phyloP scores from a whole-genome alignment of 2,797 vertebrate species.

The Poecile montanus region DNA sequence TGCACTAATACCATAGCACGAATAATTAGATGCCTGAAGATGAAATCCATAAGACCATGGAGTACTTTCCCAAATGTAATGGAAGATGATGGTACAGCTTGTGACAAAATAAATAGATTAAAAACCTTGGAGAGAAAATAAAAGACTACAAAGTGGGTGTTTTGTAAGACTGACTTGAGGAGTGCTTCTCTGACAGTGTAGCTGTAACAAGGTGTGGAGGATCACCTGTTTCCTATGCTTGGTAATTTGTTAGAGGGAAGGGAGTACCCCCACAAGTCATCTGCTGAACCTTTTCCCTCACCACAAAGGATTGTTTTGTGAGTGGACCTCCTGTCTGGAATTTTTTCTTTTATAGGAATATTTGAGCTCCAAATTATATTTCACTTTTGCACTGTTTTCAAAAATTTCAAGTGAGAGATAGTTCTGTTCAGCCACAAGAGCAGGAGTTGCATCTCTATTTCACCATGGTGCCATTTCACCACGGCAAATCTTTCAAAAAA shows the following conservation, averaged over 20 bases:
- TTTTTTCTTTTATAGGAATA: neutral
- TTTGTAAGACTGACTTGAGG: neutral
- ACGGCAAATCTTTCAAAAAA: neutral
- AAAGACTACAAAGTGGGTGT: accelerated
- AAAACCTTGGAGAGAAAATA: neutral
- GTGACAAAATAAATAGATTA: neutral
- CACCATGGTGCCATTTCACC: neutral
- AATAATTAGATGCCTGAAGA: neutral
- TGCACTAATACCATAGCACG: neutral
- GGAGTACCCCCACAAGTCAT: neutral
- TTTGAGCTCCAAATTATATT: neutral
- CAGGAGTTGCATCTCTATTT: neutral
- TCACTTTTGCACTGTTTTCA: neutral
- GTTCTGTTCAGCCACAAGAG: neutral
- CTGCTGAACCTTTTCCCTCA: neutral
- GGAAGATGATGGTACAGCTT: too few relatives aligned
- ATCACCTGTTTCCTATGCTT: accelerated
- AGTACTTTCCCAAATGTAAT: neutral
- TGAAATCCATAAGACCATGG: neutral
- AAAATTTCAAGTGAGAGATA: neutral
- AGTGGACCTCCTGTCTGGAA: neutral
- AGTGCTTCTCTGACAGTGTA: neutral
- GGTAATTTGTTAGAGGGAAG: neutral
- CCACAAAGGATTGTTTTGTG: neutral
- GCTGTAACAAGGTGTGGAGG: accelerated